A percentile compares a stretch with the other conserved stretches of the same genome.
Evolutionary conservation across 2,888 invertebrate genomes (phyloP).

Genomic region (Polietes domitor): DNA sequence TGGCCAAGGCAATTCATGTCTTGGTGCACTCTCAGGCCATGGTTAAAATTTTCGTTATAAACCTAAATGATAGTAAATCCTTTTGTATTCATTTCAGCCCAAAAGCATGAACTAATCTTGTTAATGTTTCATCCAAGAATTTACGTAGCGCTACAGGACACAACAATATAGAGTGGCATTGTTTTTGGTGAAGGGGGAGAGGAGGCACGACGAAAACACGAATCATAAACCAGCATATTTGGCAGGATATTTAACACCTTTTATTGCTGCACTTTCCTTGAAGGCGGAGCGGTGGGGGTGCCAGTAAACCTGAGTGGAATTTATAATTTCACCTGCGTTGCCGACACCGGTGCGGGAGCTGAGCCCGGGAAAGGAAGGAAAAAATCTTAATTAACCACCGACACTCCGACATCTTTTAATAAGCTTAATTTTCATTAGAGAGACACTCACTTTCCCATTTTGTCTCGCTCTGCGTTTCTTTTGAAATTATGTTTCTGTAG

Average conservation of each 20-base stretch:
- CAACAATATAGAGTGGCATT: conserved; percentile 14
- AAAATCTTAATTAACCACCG: conserved; percentile 42
- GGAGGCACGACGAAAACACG: neutral
- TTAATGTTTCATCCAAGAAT: neutral
- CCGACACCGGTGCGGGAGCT: too few relatives aligned
- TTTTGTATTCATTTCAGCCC: neutral
- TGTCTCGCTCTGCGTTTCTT: too few relatives aligned
- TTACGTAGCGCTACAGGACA: neutral
- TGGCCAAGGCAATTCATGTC: neutral
- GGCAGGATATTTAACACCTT: conserved; percentile 27
- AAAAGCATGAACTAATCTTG: conserved; percentile 29
- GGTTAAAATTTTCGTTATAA: neutral
- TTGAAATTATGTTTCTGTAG: too few relatives aligned
- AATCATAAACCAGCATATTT: conserved; percentile 30
- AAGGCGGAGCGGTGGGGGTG: neutral
- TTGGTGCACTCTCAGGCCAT: neutral
- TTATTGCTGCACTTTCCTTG: conserved; percentile 22
- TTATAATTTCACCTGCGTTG: conserved; percentile 12
- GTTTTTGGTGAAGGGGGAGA: neutral
- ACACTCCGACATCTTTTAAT: conserved; percentile 36
- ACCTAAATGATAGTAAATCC: conserved; percentile 22
- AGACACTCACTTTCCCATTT: neutral
- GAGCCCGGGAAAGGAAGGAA: too few relatives aligned
- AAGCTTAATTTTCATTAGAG: conserved; percentile 42
- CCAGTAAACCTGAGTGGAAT: conserved; percentile 21